Percentiles rank a stretch among this genome's conserved stretches.
phyloP scores from a whole-genome alignment of 1,140 invertebrate species.

The Mesaphorura yosii region DNA sequence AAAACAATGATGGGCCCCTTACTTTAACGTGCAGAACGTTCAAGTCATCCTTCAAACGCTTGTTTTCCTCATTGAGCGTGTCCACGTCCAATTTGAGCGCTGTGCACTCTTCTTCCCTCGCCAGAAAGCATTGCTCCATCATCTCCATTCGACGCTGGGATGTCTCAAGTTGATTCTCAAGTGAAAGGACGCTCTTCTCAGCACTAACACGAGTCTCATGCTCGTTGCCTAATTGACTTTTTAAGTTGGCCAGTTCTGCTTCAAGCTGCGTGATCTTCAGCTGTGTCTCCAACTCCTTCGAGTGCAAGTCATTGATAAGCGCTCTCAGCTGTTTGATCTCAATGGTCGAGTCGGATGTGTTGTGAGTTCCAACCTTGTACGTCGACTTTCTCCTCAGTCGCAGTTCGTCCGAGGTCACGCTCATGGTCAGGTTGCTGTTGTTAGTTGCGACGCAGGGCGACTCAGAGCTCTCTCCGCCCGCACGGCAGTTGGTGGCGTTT shows the following conservation, averaged over 20 bases:
- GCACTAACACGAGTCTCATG: conserved; percentile 12
- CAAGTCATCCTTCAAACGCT: conserved; percentile 32
- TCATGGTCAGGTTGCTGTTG: neutral
- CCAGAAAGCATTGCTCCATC: conserved; percentile 29
- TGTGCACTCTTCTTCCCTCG: conserved; percentile 33
- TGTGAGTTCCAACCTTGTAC: conserved; percentile 27
- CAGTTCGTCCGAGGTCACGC: conserved; percentile 14
- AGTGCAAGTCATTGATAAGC: conserved; percentile 30
- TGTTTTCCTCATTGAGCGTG: conserved; percentile 35
- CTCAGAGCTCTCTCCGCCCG: neutral
- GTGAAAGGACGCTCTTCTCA: conserved; percentile 20
- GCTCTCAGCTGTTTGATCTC: conserved; percentile 29
- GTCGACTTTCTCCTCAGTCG: conserved; percentile 27
- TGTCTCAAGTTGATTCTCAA: conserved; percentile 30
- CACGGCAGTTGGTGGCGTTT: no score
- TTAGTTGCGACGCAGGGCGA: neutral
- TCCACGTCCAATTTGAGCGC: conserved; percentile 34
- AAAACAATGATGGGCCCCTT: neutral
- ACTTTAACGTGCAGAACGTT: conserved; percentile 31
- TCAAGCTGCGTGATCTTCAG: conserved; percentile 28
- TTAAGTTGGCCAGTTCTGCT: conserved; percentile 27
- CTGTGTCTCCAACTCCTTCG: conserved; percentile 32
- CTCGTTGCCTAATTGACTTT: conserved; percentile 26
- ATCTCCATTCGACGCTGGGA: conserved; percentile 25
- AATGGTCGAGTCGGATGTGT: conserved; percentile 22